Base-by-base conservation (phyloP, 2,888 invertebrate genomes). In the Cataglyphis altisquamis region DNA sequence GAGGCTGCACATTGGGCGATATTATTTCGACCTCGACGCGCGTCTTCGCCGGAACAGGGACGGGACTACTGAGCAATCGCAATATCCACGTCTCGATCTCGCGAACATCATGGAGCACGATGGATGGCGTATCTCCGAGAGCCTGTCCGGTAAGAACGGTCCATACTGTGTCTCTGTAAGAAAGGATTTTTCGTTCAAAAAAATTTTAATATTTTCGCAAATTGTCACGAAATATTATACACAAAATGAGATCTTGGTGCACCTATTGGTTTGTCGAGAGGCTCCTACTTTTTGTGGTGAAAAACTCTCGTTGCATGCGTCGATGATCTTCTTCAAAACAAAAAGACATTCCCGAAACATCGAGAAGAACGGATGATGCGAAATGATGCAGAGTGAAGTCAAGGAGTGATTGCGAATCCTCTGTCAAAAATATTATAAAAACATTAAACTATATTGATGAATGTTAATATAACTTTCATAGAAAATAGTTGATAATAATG, bases 11-110 rank as follows among this genome's bases (percentile, higher is more conserved):
- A 83, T 97, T 97, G 15, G 97, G 97, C 60, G 99, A 98, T 91
- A 99, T 95, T 87, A 99, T 97, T 95, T 98, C 98, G 82, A 97
- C 95, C 95, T 97, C 95, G 68, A 95, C 95, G 78, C 94, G 91
- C 15, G 99, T 99, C 95, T 98, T 99, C 82, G 98, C 98, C 52
- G 99, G 99, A 84, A 99, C 98, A 6, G 99, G 99, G 74, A 99
- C 99, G 3, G 99, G 99, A 82, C 99, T 98, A 89, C 99, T 99
- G 64, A 99, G 96, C 60, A 99, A 96, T 85, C 99, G 97, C 84
- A 99, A 96, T 91, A 99, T 99, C 99, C 99, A 99, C 9, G 99
- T 99, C 95, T 99, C 99, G 88, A 99, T 98, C 95, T 99, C 99
- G 90, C 98, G 97, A 60, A 99, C 98, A 95, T 99, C 99, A 95